A percentile compares a stretch with the other conserved stretches of the same genome.
Evolutionary conservation across 2,113 vertebrate species (phyloP).

Genomic region (Neodontobutis hainanensis): DNA sequence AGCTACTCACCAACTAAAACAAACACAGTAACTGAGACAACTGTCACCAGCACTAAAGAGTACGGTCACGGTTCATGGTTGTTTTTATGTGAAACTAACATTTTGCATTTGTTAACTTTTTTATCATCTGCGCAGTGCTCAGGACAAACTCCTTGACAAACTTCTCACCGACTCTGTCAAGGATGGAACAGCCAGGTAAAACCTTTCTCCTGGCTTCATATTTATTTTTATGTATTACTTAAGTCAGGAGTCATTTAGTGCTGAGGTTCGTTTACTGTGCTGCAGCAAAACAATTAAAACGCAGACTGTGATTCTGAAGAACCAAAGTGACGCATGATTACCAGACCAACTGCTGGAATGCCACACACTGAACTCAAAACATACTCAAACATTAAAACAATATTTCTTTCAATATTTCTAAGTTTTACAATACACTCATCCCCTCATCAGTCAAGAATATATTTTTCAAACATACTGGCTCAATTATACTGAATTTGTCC

Average conservation of each 20-base stretch:
- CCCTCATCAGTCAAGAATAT: slow-evolving; percentile 11
- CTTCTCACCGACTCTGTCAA: slow-evolving; percentile 20
- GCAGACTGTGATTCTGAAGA: slow-evolving; percentile 4
- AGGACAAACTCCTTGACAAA: slow-evolving; percentile 34
- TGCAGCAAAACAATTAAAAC: slow-evolving; percentile 3
- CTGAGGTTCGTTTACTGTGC: neutral
- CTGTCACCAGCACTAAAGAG: slow-evolving; percentile 33
- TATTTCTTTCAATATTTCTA: slow-evolving; percentile 13
- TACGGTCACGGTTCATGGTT: slow-evolving; percentile 11
- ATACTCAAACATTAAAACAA: neutral
- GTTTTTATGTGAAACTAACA: neutral
- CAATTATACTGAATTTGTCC: too few relatives aligned
- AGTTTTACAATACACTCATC: slow-evolving; percentile 31
- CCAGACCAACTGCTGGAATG: neutral
- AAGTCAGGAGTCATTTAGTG: neutral
- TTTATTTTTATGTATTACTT: neutral
- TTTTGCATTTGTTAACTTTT: neutral
- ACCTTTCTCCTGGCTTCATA: neutral
- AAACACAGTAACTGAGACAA: slow-evolving; percentile 51
- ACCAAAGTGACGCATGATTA: neutral
- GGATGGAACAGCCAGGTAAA: slow-evolving; percentile 48
- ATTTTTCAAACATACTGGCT: too few relatives aligned
- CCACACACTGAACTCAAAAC: neutral
- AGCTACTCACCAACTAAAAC: slow-evolving; percentile 48
- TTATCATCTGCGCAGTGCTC: slow-evolving; percentile 30